phyloP scores from a whole-genome alignment of 2,888 invertebrate genomes.

The Horisme vitalbata region DNA sequence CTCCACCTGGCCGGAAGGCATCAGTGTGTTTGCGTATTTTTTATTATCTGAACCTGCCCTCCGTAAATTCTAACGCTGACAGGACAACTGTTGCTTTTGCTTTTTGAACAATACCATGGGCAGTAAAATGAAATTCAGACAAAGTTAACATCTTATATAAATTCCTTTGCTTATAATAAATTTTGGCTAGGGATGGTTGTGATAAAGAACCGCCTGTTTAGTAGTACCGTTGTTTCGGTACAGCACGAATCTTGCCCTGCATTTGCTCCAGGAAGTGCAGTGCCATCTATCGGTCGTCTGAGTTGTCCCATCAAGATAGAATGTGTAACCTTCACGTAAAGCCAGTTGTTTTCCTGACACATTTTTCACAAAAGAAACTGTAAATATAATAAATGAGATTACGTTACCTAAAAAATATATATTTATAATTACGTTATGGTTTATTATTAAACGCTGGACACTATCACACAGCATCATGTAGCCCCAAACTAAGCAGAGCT shows the following conservation, averaged over 20 bases:
- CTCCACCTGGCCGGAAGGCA: too few species aligned
- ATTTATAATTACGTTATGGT: too few species aligned
- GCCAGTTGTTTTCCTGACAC: slow-evolving; percentile 15
- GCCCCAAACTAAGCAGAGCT: too few species aligned
- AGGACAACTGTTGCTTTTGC: too few species aligned
- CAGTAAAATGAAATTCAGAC: too few species aligned
- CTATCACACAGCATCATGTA: too few species aligned
- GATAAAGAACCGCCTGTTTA: not conserved
- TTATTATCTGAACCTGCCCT: too few species aligned
- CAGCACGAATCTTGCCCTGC: slow-evolving; percentile 35
- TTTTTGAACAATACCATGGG: too few species aligned
- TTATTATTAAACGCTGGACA: too few species aligned
- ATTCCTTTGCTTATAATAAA: slow-evolving; percentile 10
- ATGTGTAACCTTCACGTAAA: slow-evolving; percentile 16
- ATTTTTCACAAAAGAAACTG: slow-evolving; percentile 9
- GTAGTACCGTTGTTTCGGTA: slow-evolving; percentile 3
- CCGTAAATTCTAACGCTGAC: too few species aligned
- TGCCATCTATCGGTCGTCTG: slow-evolving; percentile 23
- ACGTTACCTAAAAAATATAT: not conserved
- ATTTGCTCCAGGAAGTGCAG: slow-evolving; percentile 37
- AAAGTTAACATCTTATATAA: not conserved
- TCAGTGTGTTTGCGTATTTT: too few species aligned
- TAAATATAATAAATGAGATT: not conserved
- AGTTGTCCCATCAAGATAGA: slow-evolving; percentile 13
- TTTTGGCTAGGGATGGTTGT: slow-evolving; percentile 14